A percentile compares a stretch with the other conserved stretches of the same genome.
Conservation (phyloP, 2,113 vertebrate genomes). For the Xyliphius kryptos region DNA sequence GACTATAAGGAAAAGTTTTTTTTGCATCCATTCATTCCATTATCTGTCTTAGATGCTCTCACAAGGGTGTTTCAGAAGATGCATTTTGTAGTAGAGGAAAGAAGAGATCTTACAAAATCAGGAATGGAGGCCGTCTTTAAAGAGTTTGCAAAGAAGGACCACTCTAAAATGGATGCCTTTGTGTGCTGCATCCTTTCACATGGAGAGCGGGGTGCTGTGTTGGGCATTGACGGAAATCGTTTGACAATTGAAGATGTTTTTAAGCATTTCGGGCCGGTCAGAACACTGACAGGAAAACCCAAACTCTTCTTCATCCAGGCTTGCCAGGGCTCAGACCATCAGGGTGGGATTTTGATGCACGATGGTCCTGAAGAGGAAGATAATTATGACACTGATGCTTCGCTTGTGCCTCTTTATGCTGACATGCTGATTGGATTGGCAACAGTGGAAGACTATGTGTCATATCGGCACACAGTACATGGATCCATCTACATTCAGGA, state of each 20-base stretch:
- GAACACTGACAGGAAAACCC: conserved; percentile 58
- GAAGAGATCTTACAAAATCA: background rate
- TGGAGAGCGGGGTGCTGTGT: conserved; percentile 51
- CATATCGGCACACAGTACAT: conserved; percentile 8
- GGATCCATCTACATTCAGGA: conserved; percentile 62
- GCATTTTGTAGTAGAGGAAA: conserved; percentile 5
- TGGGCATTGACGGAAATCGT: conserved; percentile 43
- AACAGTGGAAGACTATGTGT: conserved; percentile 55
- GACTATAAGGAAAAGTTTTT: background rate
- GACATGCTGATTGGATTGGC: conserved; percentile 62
- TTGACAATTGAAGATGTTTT: conserved; percentile 50
- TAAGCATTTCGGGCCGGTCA: conserved; percentile 51
- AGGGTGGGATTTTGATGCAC: conserved; percentile 37
- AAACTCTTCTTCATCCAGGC: conserved; percentile 69
- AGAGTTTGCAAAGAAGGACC: conserved; percentile 32
- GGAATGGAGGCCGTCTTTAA: background rate
- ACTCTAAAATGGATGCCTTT: conserved; percentile 58
- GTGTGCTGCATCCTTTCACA: conserved; percentile 67
- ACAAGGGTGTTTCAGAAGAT: background rate
- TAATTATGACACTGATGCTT: conserved; percentile 27
- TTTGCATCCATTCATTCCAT: background rate
- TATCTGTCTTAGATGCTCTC: conserved; percentile 18
- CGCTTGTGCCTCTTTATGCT: conserved; percentile 37
- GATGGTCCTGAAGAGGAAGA: background rate
- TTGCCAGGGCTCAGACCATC: conserved; percentile 52